phyloP scores from a whole-genome alignment of 2,888 invertebrate genomes.

The Chironomus riparius region DNA sequence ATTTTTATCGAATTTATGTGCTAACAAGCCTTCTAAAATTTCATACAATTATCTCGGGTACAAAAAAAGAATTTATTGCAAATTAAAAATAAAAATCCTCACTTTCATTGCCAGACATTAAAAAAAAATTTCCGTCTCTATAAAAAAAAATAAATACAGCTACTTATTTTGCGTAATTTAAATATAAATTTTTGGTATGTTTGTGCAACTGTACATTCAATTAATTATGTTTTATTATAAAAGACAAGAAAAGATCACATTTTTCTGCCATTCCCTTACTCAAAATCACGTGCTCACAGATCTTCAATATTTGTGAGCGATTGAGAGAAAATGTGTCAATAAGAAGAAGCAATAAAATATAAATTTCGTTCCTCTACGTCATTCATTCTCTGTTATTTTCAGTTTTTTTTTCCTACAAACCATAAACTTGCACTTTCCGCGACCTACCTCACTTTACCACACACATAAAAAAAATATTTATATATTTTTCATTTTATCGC shows the following conservation, averaged over 20 bases:
- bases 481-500: too few relatives aligned
- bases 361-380: not conserved
- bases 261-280: too few relatives aligned
- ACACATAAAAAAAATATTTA: not conserved
- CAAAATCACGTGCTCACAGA: not conserved
- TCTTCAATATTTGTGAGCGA: not conserved
- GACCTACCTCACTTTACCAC: conserved; percentile 8
- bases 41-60: too few relatives aligned
- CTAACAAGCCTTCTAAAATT: too few relatives aligned
- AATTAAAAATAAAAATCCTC: not conserved
- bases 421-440: conserved; percentile 21
- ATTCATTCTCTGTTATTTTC: not conserved
- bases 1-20: too few relatives aligned
- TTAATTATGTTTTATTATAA: not conserved
- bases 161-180: not conserved
- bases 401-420: not conserved
- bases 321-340: conserved; percentile 1
- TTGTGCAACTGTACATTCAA: not conserved
- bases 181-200: not conserved
- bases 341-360: not conserved
- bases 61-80: not conserved
- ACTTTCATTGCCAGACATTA: not conserved
- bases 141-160: not conserved
- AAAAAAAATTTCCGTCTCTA: too few relatives aligned
- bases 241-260: not conserved